Evolutionary conservation across 2,888 invertebrate genomes (phyloP), one percentile per base, ranked within the genome.

Genomic region (Laspeyria flexula): DNA sequence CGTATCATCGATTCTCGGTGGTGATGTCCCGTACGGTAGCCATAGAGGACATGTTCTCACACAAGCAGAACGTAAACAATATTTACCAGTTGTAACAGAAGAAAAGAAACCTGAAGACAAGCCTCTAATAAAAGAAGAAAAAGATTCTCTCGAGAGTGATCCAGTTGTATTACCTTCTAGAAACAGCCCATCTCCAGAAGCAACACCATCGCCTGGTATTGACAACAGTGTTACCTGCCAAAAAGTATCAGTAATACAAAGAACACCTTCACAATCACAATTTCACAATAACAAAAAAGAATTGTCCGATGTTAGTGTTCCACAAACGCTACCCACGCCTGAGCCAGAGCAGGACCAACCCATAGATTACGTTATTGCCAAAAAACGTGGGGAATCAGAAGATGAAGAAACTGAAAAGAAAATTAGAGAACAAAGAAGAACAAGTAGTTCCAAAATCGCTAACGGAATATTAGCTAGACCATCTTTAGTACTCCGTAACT

Each of bases 301-400:
- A 62, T 60, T 86, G 30, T 65, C 85, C 30, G 93, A 94, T 46
- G 89, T 93, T 11, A 88, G 87, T 46, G 81, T 94, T 64, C 94
- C 94, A 38, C 70, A 90, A 37, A 88, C 93, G 30, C 70, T 93
- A 55, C 90, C 93, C 4, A 65, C 90, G 34, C 60, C 90, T 53
- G 95, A 95, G 71, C 96, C 96, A 0, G 96, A 95, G 80, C 96
- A 96, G 86, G 97, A 97, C 55, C 97, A 97, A 71, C 97, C 97
- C 0, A 97, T 97, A 55, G 97, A 97, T 79, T 97, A 97, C 81
- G 97, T 95, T 75, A 96, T 97, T 63, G 97, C 97, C 16, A 97
- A 96, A 82, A 94, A 96, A 73, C 94, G 95, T 55, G 95, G 95
- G 5, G 95, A 95, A 77, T 87, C 91, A 7, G 95, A 95, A 78